A percentile compares a stretch with the other conserved stretches of the same genome.
These are phyloP conservation scores for Nomada lathburiana DNA, from an alignment of 2,888 invertebrate species.

Conservation along the genomic window DNA sequence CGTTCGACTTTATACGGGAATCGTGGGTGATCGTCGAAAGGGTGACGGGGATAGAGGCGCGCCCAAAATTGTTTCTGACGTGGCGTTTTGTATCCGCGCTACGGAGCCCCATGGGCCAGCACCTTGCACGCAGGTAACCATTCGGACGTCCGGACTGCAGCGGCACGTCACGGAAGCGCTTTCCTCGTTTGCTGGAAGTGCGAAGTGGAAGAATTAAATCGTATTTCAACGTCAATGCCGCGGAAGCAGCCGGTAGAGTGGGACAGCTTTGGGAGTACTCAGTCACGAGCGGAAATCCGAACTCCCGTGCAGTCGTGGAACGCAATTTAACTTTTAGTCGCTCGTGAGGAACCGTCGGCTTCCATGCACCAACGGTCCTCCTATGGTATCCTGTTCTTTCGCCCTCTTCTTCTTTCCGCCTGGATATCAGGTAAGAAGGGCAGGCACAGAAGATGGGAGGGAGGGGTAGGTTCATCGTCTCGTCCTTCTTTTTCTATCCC, in stretches of 20 bases:
- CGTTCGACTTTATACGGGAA: conserved; percentile 35
- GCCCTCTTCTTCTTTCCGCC: background rate
- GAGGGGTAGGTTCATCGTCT: conserved; percentile 11
- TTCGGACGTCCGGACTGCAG: conserved; percentile 45
- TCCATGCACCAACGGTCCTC: conserved; percentile 46
- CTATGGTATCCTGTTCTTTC: conserved; percentile 48
- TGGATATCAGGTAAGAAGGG: conserved; percentile 5
- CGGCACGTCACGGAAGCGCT: conserved; percentile 66
- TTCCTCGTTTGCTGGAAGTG: conserved; percentile 71
- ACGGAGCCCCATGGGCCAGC: conserved; percentile 21
- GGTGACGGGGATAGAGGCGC: background rate
- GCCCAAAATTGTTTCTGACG: background rate
- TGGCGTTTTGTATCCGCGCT: background rate
- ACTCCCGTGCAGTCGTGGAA: conserved; percentile 78
- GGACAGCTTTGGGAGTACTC: conserved; percentile 79
- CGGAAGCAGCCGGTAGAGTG: conserved; percentile 66
- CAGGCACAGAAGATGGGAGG: background rate
- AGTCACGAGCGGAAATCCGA: conserved; percentile 80
- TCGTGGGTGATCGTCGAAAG: conserved; percentile 33
- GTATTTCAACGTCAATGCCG: conserved; percentile 80
- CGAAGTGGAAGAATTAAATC: conserved; percentile 81
- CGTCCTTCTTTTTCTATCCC: conserved; percentile 9
- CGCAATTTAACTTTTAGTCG: conserved; percentile 83
- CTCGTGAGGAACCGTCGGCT: conserved; percentile 72
- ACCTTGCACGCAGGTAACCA: conserved; percentile 38